Evolutionary conservation across 2,113 vertebrate genomes (phyloP).

Genomic region (Argyrosomus japonicus): DNA sequence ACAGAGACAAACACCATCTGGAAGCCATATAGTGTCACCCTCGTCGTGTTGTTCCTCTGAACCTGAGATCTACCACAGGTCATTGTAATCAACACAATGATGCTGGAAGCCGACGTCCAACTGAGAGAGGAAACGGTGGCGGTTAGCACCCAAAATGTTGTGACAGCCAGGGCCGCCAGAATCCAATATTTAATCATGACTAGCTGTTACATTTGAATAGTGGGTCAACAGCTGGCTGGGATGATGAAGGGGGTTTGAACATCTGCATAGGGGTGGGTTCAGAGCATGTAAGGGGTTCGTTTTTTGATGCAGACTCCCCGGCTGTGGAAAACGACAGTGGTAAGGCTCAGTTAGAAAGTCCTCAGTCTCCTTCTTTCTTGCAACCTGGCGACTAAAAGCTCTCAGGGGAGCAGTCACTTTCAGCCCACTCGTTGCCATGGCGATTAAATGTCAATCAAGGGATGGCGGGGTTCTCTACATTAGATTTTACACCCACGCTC

Average conservation of each 20-base stretch:
- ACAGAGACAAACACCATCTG: slow-evolving; percentile 70
- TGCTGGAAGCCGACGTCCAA: slow-evolving; percentile 31
- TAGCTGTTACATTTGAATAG: slow-evolving; percentile 39
- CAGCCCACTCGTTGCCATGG: slow-evolving; percentile 76
- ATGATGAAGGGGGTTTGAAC: slow-evolving; percentile 2
- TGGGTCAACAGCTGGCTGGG: slow-evolving; percentile 55
- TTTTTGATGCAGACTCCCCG: slow-evolving; percentile 2
- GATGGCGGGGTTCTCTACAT: slow-evolving; percentile 50
- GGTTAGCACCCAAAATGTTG: slow-evolving; percentile 39
- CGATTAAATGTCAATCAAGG: slow-evolving; percentile 79
- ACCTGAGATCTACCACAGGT: slow-evolving; percentile 50
- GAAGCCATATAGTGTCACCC: slow-evolving; percentile 28
- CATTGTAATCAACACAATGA: slow-evolving; percentile 59
- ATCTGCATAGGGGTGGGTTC: slow-evolving; percentile 37
- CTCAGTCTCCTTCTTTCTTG: slow-evolving; percentile 33
- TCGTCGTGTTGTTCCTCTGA: slow-evolving; percentile 19
- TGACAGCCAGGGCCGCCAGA: slow-evolving; percentile 8
- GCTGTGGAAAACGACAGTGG: neutral
- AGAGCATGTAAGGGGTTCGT: neutral
- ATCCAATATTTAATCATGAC: slow-evolving; percentile 47
- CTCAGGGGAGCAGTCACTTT: slow-evolving; percentile 60
- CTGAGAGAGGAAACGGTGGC: slow-evolving; percentile 38
- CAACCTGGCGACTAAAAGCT: slow-evolving; percentile 65
- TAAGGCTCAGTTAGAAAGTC: slow-evolving; percentile 27
- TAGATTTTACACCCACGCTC: slow-evolving; percentile 69